Base-by-base conservation (phyloP, 1,140 invertebrate species). In the Akabosia matsudoensis region DNA sequence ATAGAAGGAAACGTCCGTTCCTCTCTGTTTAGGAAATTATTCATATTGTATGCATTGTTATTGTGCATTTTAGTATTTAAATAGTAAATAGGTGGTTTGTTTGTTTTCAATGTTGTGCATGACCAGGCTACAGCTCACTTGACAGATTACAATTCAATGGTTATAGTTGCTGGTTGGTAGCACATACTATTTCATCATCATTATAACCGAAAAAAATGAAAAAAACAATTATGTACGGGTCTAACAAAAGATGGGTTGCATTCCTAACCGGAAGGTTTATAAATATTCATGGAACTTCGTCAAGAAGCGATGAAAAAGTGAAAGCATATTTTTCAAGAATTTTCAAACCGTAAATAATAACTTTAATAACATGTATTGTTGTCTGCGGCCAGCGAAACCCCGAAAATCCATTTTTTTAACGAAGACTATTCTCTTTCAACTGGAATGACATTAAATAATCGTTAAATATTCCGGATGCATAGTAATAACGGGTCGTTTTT, bases 11-110 rank as follows among this genome's bases (percentile, higher is more conserved):
- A 18, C 7, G 7, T 18, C 37, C 18, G 37, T 45, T 18, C 37
- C 18, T 7, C 18, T 45, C 7, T 45, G 37, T 10, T 10, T 45
- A 45, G 18, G 18, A 45, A 45, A 45, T 45, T 45, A 45, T 45
- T 18, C 18, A 31, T 67, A 67, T 30, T 67, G 24, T 31, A 67
- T 67, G 61, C 61, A 67, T 67, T 31, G 28, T 67, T 67, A 30
- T 22, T 67, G 28, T n/a, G 28, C 54, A 61, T 22, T 61, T 13
- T 61, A 14, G 13, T 61, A 16, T 61, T 45, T n/a, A n/a, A n/a
- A n/a, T n/a, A n/a, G n/a, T n/a, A 61, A 61, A 61, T n/a, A 10
- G 13, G 13, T 61, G 4, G 54, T 67, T 67, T 30, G 24, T 67
- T 67, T 67, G 24, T 67, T 31, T 30, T 28, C n/a, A 30, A 30